Percentiles rank a stretch among this genome's conserved stretches.
These are phyloP conservation scores for Syritta pipiens DNA, from an alignment of 2,888 invertebrate species.

Conservation along the genomic window DNA sequence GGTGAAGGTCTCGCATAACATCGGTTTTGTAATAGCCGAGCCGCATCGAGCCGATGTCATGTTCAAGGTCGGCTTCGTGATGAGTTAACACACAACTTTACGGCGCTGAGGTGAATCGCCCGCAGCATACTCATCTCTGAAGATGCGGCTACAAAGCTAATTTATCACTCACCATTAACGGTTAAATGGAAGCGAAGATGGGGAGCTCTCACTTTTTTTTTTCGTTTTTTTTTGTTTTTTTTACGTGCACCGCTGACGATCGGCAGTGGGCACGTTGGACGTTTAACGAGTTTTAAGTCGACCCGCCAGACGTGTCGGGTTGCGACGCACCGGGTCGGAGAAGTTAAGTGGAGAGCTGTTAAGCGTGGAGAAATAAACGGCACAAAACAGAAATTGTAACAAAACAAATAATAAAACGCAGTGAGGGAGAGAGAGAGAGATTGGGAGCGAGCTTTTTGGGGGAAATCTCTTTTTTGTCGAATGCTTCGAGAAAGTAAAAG, in stretches of 20 bases:
- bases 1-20: slow-evolving; percentile 44
- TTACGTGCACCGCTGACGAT: neutral
- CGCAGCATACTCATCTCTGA: slow-evolving; percentile 36
- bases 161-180: slow-evolving; percentile 55
- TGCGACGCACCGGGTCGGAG: slow-evolving; percentile 24
- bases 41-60: slow-evolving; percentile 29
- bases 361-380: neutral
- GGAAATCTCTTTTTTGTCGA: slow-evolving; percentile 6
- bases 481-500: slow-evolving; percentile 31
- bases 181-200: slow-evolving; percentile 21
- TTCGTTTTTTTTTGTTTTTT: slow-evolving; percentile 4
- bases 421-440: neutral
- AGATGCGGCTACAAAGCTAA: slow-evolving; percentile 42
- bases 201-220: slow-evolving; percentile 45
- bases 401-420: neutral
- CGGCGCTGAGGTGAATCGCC: slow-evolving; percentile 4
- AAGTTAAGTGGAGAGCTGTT: slow-evolving; percentile 26
- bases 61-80: slow-evolving; percentile 60
- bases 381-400: slow-evolving; percentile 41
- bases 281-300: slow-evolving; percentile 20
- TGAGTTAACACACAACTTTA: slow-evolving; percentile 31
- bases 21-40: slow-evolving; percentile 20
- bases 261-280: slow-evolving; percentile 34
- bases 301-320: slow-evolving; percentile 24
- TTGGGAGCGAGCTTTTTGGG: slow-evolving; percentile 37